Base-by-base conservation (phyloP, 2,797 vertebrate species). In the Pseudocheirus occidentalis region DNA sequence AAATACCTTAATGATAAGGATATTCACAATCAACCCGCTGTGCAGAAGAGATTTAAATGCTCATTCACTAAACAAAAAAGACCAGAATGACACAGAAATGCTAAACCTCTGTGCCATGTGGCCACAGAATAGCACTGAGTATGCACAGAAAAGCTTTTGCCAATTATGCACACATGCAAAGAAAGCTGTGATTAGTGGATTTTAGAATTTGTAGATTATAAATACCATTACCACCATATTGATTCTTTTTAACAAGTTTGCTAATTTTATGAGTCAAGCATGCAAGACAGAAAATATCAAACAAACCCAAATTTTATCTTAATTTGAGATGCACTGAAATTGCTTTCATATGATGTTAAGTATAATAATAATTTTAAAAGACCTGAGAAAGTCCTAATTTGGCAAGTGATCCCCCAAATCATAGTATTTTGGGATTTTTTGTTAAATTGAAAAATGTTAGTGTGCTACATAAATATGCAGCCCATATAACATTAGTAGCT, bases 371-470 rank as follows among this genome's bases (percentile, higher is more conserved):
- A 14, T 29, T 54, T 90, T 50, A 93, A 55, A 96, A 94, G 93
- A 40, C 34, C 5, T 95, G 73, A 90, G 92, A 96, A 95, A 3
- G 1, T 90, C 53, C 90, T 81, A 81, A 90, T 94, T 94, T 92
- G 95, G 90, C 89, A 96, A 95, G 94, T 90, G 55, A 50, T 95
- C 91, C 89, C 94, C 96, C 13, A 95, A 56, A 94, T 62, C 29
- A 16, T 31, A 50, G 92, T 9, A 31, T 91, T 96, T 90, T 66
- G 54, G 91, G 56, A 31, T 87, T 34, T 97, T 91, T 96, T 93
- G 94, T 95, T 91, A 92, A 95, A 31, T 54, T 93, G 87, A 57
- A 95, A 93, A 90, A 94, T 96, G 92, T 56, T 91, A 96, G 53
- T 0, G 0, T 93, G 91, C 40, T 89, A 93, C 92, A 93, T 94